phyloP scores from a whole-genome alignment of 2,888 invertebrate species.

The Drosophila lacicola region DNA sequence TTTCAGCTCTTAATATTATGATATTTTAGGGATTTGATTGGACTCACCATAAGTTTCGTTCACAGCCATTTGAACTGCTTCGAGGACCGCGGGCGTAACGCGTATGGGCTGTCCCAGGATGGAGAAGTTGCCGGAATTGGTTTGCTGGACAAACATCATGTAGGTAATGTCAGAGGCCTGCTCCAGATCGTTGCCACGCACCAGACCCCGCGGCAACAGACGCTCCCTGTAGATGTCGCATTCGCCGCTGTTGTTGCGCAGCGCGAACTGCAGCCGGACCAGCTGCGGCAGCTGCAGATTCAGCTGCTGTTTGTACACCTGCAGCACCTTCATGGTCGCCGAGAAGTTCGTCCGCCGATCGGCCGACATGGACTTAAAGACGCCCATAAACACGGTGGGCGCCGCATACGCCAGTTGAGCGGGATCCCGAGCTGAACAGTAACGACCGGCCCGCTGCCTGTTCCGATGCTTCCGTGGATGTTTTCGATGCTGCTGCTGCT shows the following conservation, averaged over 20 bases:
- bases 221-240: constrained; percentile 85
- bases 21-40: background rate
- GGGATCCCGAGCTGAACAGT: constrained; percentile 88
- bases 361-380: constrained; percentile 88
- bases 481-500: constrained; percentile 48
- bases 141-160: constrained; percentile 85
- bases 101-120: constrained; percentile 85
- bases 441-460: constrained; percentile 76
- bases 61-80: constrained; percentile 84
- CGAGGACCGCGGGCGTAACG: constrained; percentile 81
- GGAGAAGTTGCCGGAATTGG: constrained; percentile 84
- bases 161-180: constrained; percentile 82
- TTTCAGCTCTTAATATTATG: background rate
- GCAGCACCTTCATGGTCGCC: constrained; percentile 88
- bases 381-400: constrained; percentile 89
- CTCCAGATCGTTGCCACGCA: constrained; percentile 83
- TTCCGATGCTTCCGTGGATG: constrained; percentile 66
- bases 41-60: constrained; percentile 85
- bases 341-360: constrained; percentile 87
- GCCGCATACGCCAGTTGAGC: constrained; percentile 88
- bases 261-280: constrained; percentile 83
- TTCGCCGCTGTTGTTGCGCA: constrained; percentile 83
- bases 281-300: constrained; percentile 83
- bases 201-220: constrained; percentile 82
- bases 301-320: constrained; percentile 87